Evolutionary conservation across 2,888 invertebrate genomes (phyloP), one percentile per base, ranked within the genome.

Genomic region (Psylliodes chrysocephalus): DNA sequence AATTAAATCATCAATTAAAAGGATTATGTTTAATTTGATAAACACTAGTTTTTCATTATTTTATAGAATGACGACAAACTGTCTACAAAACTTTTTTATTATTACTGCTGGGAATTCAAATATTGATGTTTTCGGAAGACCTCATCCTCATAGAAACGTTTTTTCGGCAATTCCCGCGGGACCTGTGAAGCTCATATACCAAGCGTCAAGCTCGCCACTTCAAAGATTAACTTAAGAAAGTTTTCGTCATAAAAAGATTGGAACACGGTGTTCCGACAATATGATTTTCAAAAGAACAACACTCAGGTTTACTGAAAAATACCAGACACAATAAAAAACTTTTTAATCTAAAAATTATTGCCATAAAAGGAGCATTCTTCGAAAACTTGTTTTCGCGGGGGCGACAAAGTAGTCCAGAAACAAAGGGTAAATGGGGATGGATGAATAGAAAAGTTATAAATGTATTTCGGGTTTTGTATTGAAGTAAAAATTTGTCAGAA

Each of bases 231-330:
- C 52, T 47, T 60, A n/a, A 4, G n/a, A 47, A 59, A 64, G 52
- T 60, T 56, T 64, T 19, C 14, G 10, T 56, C 52, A 18, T 52
- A 51, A 60, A 44, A 60, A 60, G 52, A 64, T 64, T 38, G 56
- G 38, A 52, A 46, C 55, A 53, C 60, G 38, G 40, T 49, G 40
- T 60, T 55, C 22, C 30, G 46, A 56, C 64, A 64, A 64, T 60
- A 60, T 60, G 60, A 60, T 64, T 55, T 40, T 44, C 42, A 28
- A 51, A 59, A 64, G 47, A 64, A 60, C 60, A 64, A 64, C 42
- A 51, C 46, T 40, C 51, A 25, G 56, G 40, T 60, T 55, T 15
- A 59, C 30, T 22, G 17, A 38, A 54, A 54, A 54, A 49, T 46
- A 56, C 44, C 64, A 60, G 55, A 54, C 49, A 46, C 44, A 40